phyloP scores from a whole-genome alignment of 1,140 invertebrate species.

The Heliconius himera region DNA sequence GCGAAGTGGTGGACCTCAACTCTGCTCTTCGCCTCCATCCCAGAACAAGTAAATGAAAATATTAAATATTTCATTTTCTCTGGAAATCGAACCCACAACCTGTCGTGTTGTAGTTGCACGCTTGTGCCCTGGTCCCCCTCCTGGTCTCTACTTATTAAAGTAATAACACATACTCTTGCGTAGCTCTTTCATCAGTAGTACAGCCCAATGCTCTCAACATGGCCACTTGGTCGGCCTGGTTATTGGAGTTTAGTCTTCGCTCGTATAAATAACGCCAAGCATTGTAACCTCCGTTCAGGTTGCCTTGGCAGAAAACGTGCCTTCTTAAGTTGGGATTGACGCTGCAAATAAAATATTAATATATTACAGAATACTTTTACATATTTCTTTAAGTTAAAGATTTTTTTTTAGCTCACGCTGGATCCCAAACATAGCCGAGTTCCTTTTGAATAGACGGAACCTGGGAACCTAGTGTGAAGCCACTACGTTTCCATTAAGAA shows the following conservation, averaged over 20 bases:
- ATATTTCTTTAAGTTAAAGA: not conserved
- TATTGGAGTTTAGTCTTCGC: constrained; percentile 74
- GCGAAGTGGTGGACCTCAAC: too few species aligned
- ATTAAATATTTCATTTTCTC: too few species aligned
- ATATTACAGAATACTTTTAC: not conserved
- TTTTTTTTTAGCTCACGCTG: not conserved
- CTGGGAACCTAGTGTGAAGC: too few species aligned
- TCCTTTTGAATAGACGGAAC: not conserved
- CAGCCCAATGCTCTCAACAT: constrained; percentile 83
- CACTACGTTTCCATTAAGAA: too few species aligned
- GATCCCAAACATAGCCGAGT: not conserved
- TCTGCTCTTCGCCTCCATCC: too few species aligned
- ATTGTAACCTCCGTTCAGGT: constrained; percentile 73
- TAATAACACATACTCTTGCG: constrained; percentile 51
- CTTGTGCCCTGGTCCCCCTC: too few species aligned
- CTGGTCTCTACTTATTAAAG: too few species aligned
- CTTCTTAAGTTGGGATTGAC: constrained; percentile 70
- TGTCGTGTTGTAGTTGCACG: too few species aligned
- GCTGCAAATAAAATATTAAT: constrained; percentile 48
- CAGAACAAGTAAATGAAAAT: too few species aligned
- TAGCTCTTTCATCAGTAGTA: constrained; percentile 59
- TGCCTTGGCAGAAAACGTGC: constrained; percentile 82
- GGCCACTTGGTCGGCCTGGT: constrained; percentile 81
- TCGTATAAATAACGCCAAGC: constrained; percentile 82
- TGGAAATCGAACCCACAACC: too few species aligned